Base-by-base conservation (phyloP, 1,140 invertebrate species). In the Apolygus lucorum region DNA sequence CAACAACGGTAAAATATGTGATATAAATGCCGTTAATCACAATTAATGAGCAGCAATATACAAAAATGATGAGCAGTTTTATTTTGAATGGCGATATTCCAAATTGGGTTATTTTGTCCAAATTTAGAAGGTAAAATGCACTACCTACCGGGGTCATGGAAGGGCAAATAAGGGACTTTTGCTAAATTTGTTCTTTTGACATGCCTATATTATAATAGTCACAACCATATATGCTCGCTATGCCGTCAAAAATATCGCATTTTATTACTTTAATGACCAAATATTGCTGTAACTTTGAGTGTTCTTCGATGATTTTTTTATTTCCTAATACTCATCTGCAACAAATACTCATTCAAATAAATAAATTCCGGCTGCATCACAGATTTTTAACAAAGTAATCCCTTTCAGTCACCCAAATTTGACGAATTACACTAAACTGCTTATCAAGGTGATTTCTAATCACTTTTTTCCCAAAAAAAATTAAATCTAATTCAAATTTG, bases 21-120 rank as follows among this genome's bases (percentile, higher is more conserved):
- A 4, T 11, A 59, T 59, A 59, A 59, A 59, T 59, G 54, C 54
- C 54, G 11, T 22, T 11, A 59, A 59, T 59, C 54, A 59, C 54
- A 59, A 59, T 59, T 59, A 59, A 59, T 59, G 54, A 59, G 54
- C 54, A 59, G 54, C 54, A 24, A 59, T 59, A 13, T 59, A 59
- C 54, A 21, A 59, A 59, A 59, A 59, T 11, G 2, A 59, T 59
- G 54, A 59, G 54, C 54, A 59, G 54, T 59, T 11, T 59, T 24
- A 59, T 59, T 59, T 14, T 21, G 54, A 8, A 49, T 17, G 8
- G 8, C 17, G 34, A 11, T 49, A 49, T 49, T 17, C 8, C 34
- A 11, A 49, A 49, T 49, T 49, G 8, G 34, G 8, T 49, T 17
- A 49, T 49, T 49, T 49, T 49, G 34, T 11, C 34, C 8, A 8